phyloP scores from a whole-genome alignment of 1,140 invertebrate genomes.

The Lucilia sericata region DNA sequence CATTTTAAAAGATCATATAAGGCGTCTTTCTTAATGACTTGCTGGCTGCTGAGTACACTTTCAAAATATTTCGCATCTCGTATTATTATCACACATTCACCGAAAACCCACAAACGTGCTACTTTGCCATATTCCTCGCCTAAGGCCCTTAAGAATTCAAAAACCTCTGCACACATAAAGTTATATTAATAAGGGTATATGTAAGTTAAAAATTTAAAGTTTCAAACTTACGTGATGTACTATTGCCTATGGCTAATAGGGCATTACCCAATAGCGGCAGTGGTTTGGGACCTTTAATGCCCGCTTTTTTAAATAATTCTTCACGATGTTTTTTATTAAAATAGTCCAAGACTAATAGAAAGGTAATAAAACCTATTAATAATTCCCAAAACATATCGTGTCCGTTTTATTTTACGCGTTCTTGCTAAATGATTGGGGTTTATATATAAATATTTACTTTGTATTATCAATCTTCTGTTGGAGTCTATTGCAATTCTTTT shows the following conservation, averaged over 20 bases:
- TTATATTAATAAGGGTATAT: not conserved
- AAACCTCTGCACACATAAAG: not conserved
- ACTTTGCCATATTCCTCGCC: not conserved
- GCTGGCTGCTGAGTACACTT: slow-evolving; percentile 32
- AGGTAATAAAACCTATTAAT: not conserved
- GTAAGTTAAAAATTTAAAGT: too few species aligned
- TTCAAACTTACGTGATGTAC: slow-evolving; percentile 10
- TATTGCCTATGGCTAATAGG: not conserved
- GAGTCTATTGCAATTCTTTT: too few species aligned
- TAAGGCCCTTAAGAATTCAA: not conserved
- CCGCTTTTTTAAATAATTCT: not conserved
- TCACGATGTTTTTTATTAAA: not conserved
- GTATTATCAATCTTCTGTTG: too few species aligned
- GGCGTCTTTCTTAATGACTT: not conserved
- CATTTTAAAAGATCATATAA: slow-evolving; percentile 46
- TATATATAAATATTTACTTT: too few species aligned
- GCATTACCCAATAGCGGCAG: slow-evolving; percentile 31
- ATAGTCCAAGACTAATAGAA: slow-evolving; percentile 9
- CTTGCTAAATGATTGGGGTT: too few species aligned
- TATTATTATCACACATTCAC: not conserved
- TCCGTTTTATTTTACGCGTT: not conserved
- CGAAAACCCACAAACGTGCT: not conserved
- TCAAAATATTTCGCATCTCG: slow-evolving; percentile 32
- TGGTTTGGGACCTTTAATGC: not conserved
- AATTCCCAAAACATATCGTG: slow-evolving; percentile 15